These are phyloP conservation scores for Spodoptera litura DNA, from an alignment of 1,140 invertebrate genomes.

Conservation along the genomic window DNA sequence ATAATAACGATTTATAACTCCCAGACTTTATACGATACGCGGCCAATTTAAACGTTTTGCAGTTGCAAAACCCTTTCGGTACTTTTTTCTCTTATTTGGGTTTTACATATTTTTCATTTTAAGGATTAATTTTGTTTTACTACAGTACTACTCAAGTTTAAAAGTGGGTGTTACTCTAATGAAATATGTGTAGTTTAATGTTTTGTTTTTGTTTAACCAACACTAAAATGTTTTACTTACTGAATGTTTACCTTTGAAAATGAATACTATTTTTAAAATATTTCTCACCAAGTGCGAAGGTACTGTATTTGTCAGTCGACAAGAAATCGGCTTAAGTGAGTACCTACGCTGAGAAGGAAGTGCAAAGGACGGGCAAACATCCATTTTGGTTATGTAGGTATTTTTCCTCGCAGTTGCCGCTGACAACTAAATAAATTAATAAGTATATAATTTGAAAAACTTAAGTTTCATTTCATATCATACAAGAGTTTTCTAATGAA, in stretches of 20 bases:
- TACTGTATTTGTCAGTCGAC: not conserved
- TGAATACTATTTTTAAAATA: too few species aligned
- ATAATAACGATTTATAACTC: slow-evolving; percentile 39
- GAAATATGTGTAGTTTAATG: too few species aligned
- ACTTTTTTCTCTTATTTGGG: not conserved
- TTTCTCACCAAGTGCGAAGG: not conserved
- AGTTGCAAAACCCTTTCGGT: not conserved
- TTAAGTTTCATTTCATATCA: not conserved
- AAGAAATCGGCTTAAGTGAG: not conserved
- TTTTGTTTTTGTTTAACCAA: too few species aligned
- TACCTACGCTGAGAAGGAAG: not conserved
- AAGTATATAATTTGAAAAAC: not conserved
- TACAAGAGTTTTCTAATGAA: not conserved
- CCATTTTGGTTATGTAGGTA: not conserved
- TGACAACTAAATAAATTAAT: not conserved
- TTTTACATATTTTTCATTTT: not conserved
- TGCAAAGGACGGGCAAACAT: not conserved
- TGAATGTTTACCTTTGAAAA: too few species aligned
- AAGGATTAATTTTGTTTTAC: too few species aligned
- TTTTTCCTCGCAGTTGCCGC: not conserved
- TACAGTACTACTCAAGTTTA: too few species aligned
- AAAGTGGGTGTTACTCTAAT: too few species aligned
- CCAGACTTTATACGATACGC: slow-evolving; percentile 6
- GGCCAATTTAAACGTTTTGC: slow-evolving; percentile 4
- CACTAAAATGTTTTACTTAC: too few species aligned